A percentile compares a stretch with the other conserved stretches of the same genome.
phyloP scores from a whole-genome alignment of 2,113 vertebrate genomes.

The Melanostigma gelatinosum region DNA sequence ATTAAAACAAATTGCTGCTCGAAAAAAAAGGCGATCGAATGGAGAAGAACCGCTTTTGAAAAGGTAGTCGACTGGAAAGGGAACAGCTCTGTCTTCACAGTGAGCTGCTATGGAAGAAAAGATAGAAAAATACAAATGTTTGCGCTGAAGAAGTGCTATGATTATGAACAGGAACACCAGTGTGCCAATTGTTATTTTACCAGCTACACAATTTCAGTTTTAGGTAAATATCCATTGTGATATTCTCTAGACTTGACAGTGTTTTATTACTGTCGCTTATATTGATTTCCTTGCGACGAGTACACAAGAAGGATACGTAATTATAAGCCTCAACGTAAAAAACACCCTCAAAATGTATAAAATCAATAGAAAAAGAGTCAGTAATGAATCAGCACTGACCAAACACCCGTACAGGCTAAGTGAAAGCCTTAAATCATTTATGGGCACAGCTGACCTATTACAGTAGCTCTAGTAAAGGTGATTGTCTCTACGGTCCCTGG shows the following conservation, averaged over 20 bases:
- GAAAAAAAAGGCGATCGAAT: slow-evolving; percentile 24
- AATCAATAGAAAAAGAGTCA: slow-evolving; percentile 37
- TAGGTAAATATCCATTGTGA: background rate
- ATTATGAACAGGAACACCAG: slow-evolving; percentile 25
- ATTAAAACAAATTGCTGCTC: slow-evolving; percentile 46
- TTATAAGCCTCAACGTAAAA: slow-evolving; percentile 11
- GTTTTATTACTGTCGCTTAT: slow-evolving; percentile 24
- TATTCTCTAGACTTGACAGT: slow-evolving; percentile 14
- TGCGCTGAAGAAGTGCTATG: slow-evolving; percentile 16
- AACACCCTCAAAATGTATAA: slow-evolving; percentile 31
- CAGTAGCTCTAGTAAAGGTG: slow-evolving; percentile 20
- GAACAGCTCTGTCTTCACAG: slow-evolving; percentile 14
- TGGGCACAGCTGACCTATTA: slow-evolving; percentile 18
- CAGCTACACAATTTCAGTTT: slow-evolving; percentile 36
- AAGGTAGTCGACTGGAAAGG: slow-evolving; percentile 28
- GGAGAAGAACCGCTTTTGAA: slow-evolving; percentile 37
- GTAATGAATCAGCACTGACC: slow-evolving; percentile 31
- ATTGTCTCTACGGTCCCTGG: background rate
- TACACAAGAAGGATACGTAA: slow-evolving; percentile 23
- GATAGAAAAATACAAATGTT: slow-evolving; percentile 5
- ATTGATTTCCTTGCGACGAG: slow-evolving; percentile 32
- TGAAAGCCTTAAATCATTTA: slow-evolving; percentile 46
- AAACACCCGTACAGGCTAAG: slow-evolving; percentile 10
- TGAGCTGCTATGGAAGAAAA: background rate
- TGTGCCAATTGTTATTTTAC: background rate